A percentile compares a stretch with the other conserved stretches of the same genome.
Conservation (phyloP, 64 coral and sea anemone species). For the Platygyra sinensis region DNA sequence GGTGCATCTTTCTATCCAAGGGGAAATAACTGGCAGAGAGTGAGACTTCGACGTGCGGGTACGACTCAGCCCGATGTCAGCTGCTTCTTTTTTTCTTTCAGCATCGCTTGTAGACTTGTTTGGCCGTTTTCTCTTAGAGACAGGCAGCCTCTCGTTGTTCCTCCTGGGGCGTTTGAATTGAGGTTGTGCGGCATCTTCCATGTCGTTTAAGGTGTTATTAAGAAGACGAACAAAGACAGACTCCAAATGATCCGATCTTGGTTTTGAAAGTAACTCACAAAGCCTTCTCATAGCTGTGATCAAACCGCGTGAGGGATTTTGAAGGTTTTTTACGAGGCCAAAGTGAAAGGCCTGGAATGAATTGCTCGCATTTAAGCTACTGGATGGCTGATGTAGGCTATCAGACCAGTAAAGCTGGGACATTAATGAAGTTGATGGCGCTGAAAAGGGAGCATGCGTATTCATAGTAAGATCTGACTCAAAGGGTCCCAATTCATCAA, state of each 20-base stretch:
- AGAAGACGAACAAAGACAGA: slow-evolving; percentile 29
- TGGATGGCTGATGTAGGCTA: not conserved
- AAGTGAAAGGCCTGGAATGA: slow-evolving; percentile 16
- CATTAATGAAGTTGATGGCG: no score
- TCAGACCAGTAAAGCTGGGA: not conserved
- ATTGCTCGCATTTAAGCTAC: not conserved
- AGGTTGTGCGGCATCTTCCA: slow-evolving; percentile 1
- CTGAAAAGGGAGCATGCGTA: no score
- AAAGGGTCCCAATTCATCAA: slow-evolving; percentile 25
- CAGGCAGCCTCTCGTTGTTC: not conserved
- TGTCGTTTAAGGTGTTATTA: slow-evolving; percentile 22
- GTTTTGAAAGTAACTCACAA: slow-evolving; percentile 33
- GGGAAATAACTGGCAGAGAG: not conserved
- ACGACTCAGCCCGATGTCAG: not conserved
- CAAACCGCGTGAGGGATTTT: slow-evolving; percentile 15
- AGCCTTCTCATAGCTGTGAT: slow-evolving; percentile 33
- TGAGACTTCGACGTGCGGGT: not conserved
- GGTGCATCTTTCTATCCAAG: not conserved
- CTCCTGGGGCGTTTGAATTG: not conserved
- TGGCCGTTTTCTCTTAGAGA: not conserved
- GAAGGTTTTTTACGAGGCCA: not conserved
- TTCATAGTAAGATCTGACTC: not conserved
- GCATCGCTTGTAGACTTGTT: not conserved
- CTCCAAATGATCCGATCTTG: slow-evolving; percentile 27
- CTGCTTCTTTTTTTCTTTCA: not conserved